Percentiles rank a stretch among this genome's conserved stretches.
These are phyloP conservation scores for Agrypnus murinus DNA, from an alignment of 2,888 invertebrate genomes.

Conservation along the genomic window DNA sequence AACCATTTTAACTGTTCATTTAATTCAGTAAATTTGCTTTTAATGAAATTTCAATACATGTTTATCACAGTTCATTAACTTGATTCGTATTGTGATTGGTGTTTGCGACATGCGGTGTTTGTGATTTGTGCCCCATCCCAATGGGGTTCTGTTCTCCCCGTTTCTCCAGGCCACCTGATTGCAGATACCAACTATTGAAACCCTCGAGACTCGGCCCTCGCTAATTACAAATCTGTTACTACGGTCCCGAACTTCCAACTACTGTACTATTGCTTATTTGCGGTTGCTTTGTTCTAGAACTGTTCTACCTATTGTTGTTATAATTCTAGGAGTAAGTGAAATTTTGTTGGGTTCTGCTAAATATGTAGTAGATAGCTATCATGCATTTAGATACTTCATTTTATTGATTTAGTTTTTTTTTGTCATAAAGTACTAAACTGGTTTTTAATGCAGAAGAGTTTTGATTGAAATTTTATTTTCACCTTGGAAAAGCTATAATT, in stretches of 20 bases:
- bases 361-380: no score
- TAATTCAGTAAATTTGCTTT: constrained; percentile 42
- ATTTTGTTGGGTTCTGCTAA: background rate
- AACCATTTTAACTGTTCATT: constrained; percentile 23
- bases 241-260: constrained; percentile 44
- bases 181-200: constrained; percentile 50
- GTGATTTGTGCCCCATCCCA: constrained; percentile 54
- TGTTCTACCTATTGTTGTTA: constrained; percentile 3
- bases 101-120: constrained; percentile 54
- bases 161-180: constrained; percentile 50
- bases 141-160: constrained; percentile 45
- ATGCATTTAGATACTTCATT: no score
- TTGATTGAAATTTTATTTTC: no score
- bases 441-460: no score
- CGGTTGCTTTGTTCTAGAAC: constrained; percentile 33
- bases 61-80: constrained; percentile 51
- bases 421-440: no score
- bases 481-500: no score
- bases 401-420: no score
- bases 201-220: constrained; percentile 54
- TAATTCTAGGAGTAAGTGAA: constrained; percentile 20
- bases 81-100: constrained; percentile 50
- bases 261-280: constrained; percentile 39
- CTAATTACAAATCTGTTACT: constrained; percentile 60
- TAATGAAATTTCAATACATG: constrained; percentile 52